Conservation (phyloP, 1,140 invertebrate species). For the Trissolcus basalis region DNA sequence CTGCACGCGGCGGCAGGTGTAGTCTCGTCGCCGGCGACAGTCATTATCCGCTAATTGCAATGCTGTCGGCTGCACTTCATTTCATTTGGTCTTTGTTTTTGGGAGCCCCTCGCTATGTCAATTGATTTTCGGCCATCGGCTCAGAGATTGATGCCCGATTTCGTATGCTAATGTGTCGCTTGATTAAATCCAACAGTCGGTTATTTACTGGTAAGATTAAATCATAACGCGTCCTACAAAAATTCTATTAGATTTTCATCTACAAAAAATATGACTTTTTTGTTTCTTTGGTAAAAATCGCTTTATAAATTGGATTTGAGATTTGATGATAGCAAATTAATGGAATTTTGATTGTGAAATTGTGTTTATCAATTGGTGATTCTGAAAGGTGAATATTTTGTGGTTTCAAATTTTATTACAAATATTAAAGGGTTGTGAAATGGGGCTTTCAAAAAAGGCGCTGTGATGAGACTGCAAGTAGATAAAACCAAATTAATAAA, state of each 20-base stretch:
- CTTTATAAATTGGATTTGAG: too few relatives aligned
- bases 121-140: constrained; percentile 14
- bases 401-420: neutral
- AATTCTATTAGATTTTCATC: too few relatives aligned
- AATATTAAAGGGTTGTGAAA: constrained; percentile 38
- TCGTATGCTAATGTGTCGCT: neutral
- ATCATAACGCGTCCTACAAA: too few relatives aligned
- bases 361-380: too few relatives aligned
- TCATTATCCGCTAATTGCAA: constrained; percentile 62
- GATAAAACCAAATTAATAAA: constrained; percentile 48
- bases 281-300: too few relatives aligned
- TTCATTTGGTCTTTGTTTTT: constrained; percentile 13
- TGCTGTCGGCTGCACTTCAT: neutral
- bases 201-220: neutral
- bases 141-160: neutral
- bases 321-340: too few relatives aligned
- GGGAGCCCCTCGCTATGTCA: constrained; percentile 1
- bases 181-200: constrained; percentile 7
- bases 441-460: constrained; percentile 9
- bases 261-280: too few relatives aligned
- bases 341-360: too few relatives aligned
- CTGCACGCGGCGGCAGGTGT: constrained; percentile 62
- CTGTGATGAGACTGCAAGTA: constrained; percentile 45
- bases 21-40: constrained; percentile 57
- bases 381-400: too few relatives aligned